Conservation (phyloP, 2,888 invertebrate genomes). For the Falcaria lacertinaria region DNA sequence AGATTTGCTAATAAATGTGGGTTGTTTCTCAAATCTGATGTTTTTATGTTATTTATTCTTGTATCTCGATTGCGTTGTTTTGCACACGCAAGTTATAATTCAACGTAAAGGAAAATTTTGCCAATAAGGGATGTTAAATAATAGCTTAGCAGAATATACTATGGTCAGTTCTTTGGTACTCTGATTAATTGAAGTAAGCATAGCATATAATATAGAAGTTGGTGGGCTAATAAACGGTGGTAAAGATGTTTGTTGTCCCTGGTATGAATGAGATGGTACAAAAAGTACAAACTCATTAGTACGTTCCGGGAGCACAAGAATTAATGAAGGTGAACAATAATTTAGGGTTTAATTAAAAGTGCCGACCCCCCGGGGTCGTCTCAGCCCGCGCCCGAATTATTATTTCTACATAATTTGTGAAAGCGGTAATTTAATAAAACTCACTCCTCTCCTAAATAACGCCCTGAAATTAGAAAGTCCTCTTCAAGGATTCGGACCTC, state of each 20-base stretch:
- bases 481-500: slow-evolving; percentile 13
- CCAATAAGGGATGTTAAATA: too few relatives aligned
- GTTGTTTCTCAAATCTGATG: not conserved
- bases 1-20: not conserved
- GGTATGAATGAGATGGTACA: slow-evolving; percentile 46
- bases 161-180: too few relatives aligned
- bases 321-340: slow-evolving; percentile 79
- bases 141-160: too few relatives aligned
- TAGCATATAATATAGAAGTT: too few relatives aligned
- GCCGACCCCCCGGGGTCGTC: slow-evolving; percentile 67
- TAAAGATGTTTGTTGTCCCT: slow-evolving; percentile 20
- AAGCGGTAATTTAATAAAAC: slow-evolving; percentile 75
- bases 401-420: slow-evolving; percentile 75
- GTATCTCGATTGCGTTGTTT: not conserved
- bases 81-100: too few relatives aligned
- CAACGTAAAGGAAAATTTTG: too few relatives aligned
- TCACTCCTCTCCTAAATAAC: slow-evolving; percentile 28
- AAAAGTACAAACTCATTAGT: slow-evolving; percentile 77
- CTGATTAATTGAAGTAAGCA: too few relatives aligned
- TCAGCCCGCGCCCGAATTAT: slow-evolving; percentile 55
- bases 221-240: too few relatives aligned
- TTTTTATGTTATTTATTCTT: not conserved
- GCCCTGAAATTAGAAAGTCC: slow-evolving; percentile 29
- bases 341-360: slow-evolving; percentile 80
- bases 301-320: slow-evolving; percentile 67